These are phyloP conservation scores for Acanthurus tractus DNA, from an alignment of 2,797 vertebrate species.

Conservation along the genomic window DNA sequence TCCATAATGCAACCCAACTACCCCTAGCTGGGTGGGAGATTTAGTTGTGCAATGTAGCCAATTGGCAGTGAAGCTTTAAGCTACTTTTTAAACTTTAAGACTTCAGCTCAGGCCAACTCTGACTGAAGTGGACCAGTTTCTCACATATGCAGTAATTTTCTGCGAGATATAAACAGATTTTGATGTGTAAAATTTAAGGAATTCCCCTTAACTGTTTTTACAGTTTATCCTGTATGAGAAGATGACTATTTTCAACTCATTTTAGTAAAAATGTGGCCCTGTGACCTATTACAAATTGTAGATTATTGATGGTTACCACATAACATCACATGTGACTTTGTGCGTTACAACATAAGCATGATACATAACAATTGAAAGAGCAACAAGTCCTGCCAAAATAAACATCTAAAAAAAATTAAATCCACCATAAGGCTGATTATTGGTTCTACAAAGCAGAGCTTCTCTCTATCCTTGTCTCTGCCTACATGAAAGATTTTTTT, in stretches of 20 bases:
- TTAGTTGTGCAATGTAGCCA: too few species aligned
- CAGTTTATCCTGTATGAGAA: too few species aligned
- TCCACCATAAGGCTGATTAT: slow-evolving; percentile 28
- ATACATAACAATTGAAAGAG: not conserved
- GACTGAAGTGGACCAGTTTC: too few species aligned
- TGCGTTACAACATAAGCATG: not conserved
- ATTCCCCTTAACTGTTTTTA: not conserved
- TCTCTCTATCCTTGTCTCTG: slow-evolving; percentile 32
- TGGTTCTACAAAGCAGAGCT: slow-evolving; percentile 22
- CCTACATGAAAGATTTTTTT: slow-evolving; percentile 44
- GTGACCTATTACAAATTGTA: not conserved
- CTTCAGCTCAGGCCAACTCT: too few species aligned
- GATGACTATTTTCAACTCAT: too few species aligned
- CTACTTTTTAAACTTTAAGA: too few species aligned
- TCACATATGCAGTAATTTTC: too few species aligned
- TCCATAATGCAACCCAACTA: too few species aligned
- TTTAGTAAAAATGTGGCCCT: not conserved
- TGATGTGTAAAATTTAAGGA: too few species aligned
- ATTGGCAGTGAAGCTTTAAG: too few species aligned
- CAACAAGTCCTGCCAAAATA: slow-evolving; percentile 10
- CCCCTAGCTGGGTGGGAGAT: too few species aligned
- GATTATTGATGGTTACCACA: not conserved
- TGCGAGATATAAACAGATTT: too few species aligned
- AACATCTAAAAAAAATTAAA: not conserved
- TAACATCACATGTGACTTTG: not conserved